Evolutionary conservation across 1,140 invertebrate species (phyloP).

Genomic region (Saccostrea cuccullata): DNA sequence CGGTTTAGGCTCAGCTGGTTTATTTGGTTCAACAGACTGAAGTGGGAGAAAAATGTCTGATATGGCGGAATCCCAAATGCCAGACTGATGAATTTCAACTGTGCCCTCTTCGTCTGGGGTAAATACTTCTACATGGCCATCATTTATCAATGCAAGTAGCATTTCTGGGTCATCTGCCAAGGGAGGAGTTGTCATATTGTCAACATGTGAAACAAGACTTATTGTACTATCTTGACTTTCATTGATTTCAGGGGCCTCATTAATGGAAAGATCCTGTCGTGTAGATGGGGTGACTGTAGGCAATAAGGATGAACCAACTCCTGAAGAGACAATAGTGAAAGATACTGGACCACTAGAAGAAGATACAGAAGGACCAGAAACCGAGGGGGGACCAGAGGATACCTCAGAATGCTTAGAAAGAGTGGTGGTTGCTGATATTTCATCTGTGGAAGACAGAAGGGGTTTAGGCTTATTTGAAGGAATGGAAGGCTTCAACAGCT

Average conservation of each 20-base stretch:
- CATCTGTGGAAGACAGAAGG: not conserved
- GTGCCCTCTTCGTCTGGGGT: not conserved
- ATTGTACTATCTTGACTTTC: not conserved
- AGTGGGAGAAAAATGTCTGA: slow-evolving; percentile 17
- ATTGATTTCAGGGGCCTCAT: too few species aligned
- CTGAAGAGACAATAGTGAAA: not conserved
- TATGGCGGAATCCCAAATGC: slow-evolving; percentile 8
- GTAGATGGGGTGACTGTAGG: not conserved
- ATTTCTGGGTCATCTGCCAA: slow-evolving; percentile 37
- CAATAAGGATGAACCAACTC: not conserved
- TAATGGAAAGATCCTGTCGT: not conserved
- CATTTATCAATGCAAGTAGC: not conserved
- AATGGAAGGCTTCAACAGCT: slow-evolving; percentile 2
- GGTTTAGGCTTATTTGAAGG: not conserved
- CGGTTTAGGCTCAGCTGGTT: too few species aligned
- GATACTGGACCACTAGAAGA: not conserved
- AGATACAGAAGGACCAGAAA: not conserved
- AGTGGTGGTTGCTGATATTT: too few species aligned
- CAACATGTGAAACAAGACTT: not conserved
- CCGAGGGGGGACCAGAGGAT: not conserved
- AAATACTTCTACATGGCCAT: not conserved
- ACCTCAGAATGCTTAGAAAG: not conserved
- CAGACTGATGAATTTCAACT: not conserved
- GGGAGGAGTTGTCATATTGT: not conserved
- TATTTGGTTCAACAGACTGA: not conserved